Base-by-base conservation (phyloP, 2,888 invertebrate species). In the Hyposoter didymator region DNA sequence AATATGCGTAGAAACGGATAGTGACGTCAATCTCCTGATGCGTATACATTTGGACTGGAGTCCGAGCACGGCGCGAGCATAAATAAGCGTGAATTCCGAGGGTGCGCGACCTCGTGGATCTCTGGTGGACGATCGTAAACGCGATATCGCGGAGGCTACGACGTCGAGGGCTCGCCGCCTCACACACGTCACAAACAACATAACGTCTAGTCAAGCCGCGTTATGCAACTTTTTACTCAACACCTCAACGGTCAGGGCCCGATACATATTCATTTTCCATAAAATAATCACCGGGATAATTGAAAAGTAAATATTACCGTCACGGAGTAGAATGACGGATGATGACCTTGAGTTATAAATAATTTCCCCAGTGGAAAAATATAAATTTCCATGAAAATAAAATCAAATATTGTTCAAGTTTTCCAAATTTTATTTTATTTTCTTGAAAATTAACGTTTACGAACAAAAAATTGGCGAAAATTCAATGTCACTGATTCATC, bases 71-170 rank as follows among this genome's bases (percentile, higher is more conserved):
- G 19, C 39, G 67, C 49, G 35, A 55, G 49, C 49, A 22, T 59
- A 55, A 49, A 52, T 55, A 70, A 69, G 80, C 80, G 81, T 19
- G 62, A 55, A 69, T 39, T 78, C 73, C 69, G 43, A 76, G 67
- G 69, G 72, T 80, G 76, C 72, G 67, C 76, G 75, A 75, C 55
- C 76, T 39, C 78, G 74, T 28, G 22, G 76, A 86, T 82, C 81
- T 78, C 80, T 75, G 67, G 84, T 75, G 67, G 84, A 82, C 80
- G 62, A 43, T 78, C 80, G 62, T 62, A 35, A 78, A 62, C 32
- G 69, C 73, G 45, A 74, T 74, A 52, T 59, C 43, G 43, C 43
- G 43, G 28, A 43, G 32, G 52, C 32, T 35, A 52, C 35, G 22
- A 62, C 35, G 35, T 73, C 59, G 75, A 75, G 47, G 74, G 74